These are phyloP conservation scores for Idaea biselata DNA, from an alignment of 2,888 invertebrate species.

Conservation along the genomic window DNA sequence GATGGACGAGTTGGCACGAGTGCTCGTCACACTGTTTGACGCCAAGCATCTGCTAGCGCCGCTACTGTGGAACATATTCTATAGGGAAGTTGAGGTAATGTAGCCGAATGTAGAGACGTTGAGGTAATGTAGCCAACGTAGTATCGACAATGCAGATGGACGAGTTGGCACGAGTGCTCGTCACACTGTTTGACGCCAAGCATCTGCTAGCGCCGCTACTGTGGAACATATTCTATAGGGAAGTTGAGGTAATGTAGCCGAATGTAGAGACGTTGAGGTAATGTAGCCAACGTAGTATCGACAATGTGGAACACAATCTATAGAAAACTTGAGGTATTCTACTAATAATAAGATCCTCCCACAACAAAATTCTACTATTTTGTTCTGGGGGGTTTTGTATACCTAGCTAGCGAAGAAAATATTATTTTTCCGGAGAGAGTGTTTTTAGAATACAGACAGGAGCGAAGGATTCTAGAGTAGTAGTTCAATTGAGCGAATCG, in stretches of 20 bases:
- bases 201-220: conserved; percentile 95
- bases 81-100: conserved; percentile 92
- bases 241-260: conserved; percentile 87
- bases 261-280: too few relatives aligned
- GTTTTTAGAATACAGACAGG: too few relatives aligned
- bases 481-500: too few relatives aligned
- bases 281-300: conserved; percentile 96
- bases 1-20: conserved; percentile 89
- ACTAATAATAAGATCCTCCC: too few relatives aligned
- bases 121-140: conserved; percentile 96
- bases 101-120: too few relatives aligned
- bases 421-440: too few relatives aligned
- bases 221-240: conserved; percentile 99
- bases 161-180: conserved; percentile 86
- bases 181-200: conserved; percentile 98
- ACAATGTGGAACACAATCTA: conserved; percentile 99
- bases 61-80: conserved; percentile 98
- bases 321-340: conserved; percentile 94
- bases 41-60: conserved; percentile 97
- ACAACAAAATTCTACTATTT: too few relatives aligned
- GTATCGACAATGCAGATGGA: conserved; percentile 98
- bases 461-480: too few relatives aligned
- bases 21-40: conserved; percentile 97
- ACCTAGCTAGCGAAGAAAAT: too few relatives aligned
- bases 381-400: too few relatives aligned